phyloP scores from a whole-genome alignment of 2,888 invertebrate genomes.

The Philereme vetulata region DNA sequence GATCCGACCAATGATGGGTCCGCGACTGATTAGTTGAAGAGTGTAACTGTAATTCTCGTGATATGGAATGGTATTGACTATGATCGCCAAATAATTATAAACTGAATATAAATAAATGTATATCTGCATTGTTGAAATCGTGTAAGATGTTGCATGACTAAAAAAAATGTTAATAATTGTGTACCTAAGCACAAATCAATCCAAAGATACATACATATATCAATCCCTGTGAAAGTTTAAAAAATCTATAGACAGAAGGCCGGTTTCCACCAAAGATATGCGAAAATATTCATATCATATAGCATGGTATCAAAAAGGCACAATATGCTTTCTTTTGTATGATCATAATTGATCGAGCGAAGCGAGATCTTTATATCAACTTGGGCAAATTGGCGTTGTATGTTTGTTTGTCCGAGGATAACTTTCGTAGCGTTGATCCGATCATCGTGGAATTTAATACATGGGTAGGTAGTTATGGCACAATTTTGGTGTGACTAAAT shows the following conservation, averaged over 20 bases:
- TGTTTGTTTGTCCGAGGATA: no score
- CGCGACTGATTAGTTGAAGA: constrained; percentile 82
- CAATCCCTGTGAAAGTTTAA: constrained; percentile 49
- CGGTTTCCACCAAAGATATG: constrained; percentile 10
- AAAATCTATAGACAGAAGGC: background rate
- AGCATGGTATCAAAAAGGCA: constrained; percentile 1
- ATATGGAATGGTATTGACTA: constrained; percentile 77
- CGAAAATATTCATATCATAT: constrained; percentile 2
- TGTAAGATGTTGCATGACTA: constrained; percentile 65
- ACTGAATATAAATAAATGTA: constrained; percentile 54
- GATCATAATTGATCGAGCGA: no score
- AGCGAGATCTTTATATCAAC: no score
- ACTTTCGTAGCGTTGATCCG: no score
- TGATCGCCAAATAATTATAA: constrained; percentile 80
- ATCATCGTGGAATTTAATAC: no score
- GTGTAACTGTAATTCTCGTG: constrained; percentile 79
- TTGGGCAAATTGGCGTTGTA: no score
- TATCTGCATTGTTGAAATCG: constrained; percentile 74
- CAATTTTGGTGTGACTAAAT: no score
- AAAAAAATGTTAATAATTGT: constrained; percentile 36
- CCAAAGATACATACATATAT: constrained; percentile 52
- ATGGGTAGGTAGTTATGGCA: no score
- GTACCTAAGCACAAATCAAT: constrained; percentile 46
- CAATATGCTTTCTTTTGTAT: constrained; percentile 4
- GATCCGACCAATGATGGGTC: constrained; percentile 72